Conservation (phyloP, 2,797 vertebrate species). For the Cyclura pinguis region DNA sequence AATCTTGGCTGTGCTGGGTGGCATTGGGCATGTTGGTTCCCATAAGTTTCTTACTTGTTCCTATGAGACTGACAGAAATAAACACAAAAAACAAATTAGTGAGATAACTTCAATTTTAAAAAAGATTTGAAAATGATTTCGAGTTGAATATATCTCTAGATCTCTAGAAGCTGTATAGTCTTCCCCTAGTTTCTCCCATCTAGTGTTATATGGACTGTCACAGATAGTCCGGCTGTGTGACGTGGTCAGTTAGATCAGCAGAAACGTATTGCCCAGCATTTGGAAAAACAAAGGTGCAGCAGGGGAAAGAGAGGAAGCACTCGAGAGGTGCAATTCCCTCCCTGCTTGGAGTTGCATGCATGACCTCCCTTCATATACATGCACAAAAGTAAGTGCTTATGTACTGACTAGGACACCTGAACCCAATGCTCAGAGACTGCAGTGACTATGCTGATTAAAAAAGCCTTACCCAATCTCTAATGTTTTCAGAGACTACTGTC, state of each 20-base stretch:
- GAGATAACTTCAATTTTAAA: not conserved
- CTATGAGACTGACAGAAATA: not conserved
- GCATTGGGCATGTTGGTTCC: not conserved
- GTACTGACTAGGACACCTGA: too few species aligned
- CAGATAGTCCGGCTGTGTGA: not conserved
- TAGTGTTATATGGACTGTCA: not conserved
- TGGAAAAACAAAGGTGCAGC: not conserved
- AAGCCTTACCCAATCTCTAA: not conserved
- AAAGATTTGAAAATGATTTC: not conserved
- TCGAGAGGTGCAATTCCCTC: not conserved
- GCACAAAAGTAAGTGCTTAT: too few species aligned
- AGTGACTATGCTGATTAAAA: not conserved
- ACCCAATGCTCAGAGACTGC: not conserved
- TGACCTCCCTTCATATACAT: not conserved
- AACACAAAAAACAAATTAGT: constrained; percentile 1
- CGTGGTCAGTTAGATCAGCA: not conserved
- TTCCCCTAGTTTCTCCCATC: not conserved
- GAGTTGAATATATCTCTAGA: not conserved
- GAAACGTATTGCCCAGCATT: not conserved
- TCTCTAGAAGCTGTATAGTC: not conserved
- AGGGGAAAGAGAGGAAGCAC: not conserved
- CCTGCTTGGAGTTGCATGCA: not conserved
- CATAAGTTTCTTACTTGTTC: not conserved
- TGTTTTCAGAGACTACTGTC: not conserved
- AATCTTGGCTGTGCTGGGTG: not conserved